Percentiles rank a stretch among this genome's conserved stretches.
Conservation (phyloP, 2,888 invertebrate species). For the Drosophila greeni region DNA sequence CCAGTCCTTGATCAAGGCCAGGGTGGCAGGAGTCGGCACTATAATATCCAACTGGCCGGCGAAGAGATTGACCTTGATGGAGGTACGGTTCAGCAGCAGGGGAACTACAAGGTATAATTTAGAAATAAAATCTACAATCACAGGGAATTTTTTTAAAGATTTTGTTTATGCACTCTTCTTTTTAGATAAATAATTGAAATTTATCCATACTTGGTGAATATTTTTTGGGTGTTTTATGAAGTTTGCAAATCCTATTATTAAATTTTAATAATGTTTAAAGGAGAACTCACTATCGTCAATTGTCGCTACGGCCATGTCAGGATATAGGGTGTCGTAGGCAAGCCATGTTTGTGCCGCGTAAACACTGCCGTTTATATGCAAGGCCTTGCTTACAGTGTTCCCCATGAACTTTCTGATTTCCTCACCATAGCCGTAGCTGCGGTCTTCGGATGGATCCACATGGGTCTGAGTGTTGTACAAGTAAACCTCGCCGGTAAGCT, state of each 20-base stretch:
- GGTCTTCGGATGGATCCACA: slow-evolving; percentile 82
- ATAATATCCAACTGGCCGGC: slow-evolving; percentile 92
- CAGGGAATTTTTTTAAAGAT: too few relatives aligned
- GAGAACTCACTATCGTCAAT: background rate
- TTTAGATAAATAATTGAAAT: background rate
- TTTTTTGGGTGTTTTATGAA: too few relatives aligned
- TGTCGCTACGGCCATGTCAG: background rate
- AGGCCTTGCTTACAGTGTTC: slow-evolving; percentile 82
- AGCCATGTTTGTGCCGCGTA: slow-evolving; percentile 1
- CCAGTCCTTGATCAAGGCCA: slow-evolving; percentile 80
- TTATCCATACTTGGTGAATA: too few relatives aligned
- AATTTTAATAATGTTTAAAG: background rate
- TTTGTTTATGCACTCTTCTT: background rate
- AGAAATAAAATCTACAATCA: background rate
- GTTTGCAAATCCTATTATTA: too few relatives aligned
- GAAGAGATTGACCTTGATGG: slow-evolving; percentile 84
- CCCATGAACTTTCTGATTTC: slow-evolving; percentile 84
- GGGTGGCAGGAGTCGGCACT: slow-evolving; percentile 81
- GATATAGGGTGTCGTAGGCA: background rate
- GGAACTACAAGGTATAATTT: slow-evolving; percentile 81
- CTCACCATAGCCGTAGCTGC: slow-evolving; percentile 76
- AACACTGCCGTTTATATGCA: slow-evolving; percentile 86
- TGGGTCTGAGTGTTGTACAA: slow-evolving; percentile 78
- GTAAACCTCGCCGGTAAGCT: slow-evolving; percentile 62
- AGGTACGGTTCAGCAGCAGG: slow-evolving; percentile 84